Percentiles rank a stretch among this genome's conserved stretches.
phyloP scores from a whole-genome alignment of 1,140 invertebrate genomes.

The Chironomus tepperi region DNA sequence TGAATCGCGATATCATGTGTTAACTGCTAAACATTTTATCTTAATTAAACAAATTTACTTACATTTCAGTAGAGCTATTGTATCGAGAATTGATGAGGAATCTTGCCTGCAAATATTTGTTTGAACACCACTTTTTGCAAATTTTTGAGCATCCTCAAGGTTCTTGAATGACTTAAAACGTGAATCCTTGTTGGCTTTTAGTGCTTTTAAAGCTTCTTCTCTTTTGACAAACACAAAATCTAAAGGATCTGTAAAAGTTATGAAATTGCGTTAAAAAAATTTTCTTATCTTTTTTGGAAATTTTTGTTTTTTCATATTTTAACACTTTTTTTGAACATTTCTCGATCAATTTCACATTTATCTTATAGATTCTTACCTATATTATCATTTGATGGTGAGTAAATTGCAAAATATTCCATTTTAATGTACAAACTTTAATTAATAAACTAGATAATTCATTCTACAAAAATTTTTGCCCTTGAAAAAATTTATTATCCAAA shows the following conservation, averaged over 20 bases:
- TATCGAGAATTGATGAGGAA: conserved; percentile 8
- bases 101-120: conserved; percentile 29
- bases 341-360: no score
- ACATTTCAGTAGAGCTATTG: conserved; percentile 27
- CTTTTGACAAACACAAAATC: conserved; percentile 56
- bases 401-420: neutral
- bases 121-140: conserved; percentile 51
- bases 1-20: neutral
- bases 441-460: neutral
- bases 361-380: neutral
- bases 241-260: conserved; percentile 27
- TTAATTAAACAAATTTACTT: conserved; percentile 25
- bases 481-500: neutral
- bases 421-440: neutral
- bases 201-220: conserved; percentile 56
- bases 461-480: neutral
- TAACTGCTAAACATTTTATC: neutral
- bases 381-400: neutral
- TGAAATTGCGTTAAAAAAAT: neutral
- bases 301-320: neutral
- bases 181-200: conserved; percentile 62
- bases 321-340: no score
- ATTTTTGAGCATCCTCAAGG: conserved; percentile 59
- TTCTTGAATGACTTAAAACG: conserved; percentile 68
- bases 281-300: neutral